These are phyloP conservation scores for Arizona elegans DNA, from an alignment of 2,113 vertebrate species.

Conservation along the genomic window DNA sequence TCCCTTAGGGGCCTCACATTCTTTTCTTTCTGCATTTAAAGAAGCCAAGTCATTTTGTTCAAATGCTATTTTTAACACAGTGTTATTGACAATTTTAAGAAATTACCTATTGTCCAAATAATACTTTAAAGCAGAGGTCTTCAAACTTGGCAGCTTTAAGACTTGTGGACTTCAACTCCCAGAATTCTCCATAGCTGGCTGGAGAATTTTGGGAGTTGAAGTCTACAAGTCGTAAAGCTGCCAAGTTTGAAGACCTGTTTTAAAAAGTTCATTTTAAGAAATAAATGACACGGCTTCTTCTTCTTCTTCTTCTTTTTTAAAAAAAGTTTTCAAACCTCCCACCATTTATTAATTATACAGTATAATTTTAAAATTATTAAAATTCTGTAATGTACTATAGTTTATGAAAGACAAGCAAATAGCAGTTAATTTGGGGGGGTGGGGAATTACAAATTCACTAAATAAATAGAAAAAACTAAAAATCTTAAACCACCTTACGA, in stretches of 20 bases:
- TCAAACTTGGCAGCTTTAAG: too few species aligned
- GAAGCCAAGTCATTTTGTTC: conserved; percentile 44
- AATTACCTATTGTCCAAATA: conserved; percentile 29
- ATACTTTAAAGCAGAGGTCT: not conserved
- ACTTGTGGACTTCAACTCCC: too few species aligned
- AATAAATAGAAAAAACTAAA: not conserved
- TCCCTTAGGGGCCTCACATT: conserved; percentile 11
- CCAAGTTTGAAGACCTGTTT: not conserved
- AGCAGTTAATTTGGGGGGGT: not conserved
- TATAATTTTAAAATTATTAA: not conserved
- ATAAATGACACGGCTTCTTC: not conserved
- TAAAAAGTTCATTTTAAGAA: conserved; percentile 36
- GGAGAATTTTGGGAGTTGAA: too few species aligned
- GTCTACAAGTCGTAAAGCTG: too few species aligned
- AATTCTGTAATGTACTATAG: not conserved
- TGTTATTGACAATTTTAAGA: conserved; percentile 40
- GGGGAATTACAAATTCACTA: not conserved
- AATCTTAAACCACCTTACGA: not conserved
- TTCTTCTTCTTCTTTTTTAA: not conserved
- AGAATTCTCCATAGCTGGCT: too few species aligned
- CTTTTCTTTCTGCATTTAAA: conserved; percentile 37
- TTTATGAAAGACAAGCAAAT: not conserved
- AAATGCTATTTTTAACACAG: conserved; percentile 53
- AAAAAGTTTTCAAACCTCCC: not conserved
- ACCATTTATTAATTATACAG: not conserved